Evolutionary conservation across 2,797 vertebrate genomes (phyloP).

Genomic region (Enteromius trimaculatus): DNA sequence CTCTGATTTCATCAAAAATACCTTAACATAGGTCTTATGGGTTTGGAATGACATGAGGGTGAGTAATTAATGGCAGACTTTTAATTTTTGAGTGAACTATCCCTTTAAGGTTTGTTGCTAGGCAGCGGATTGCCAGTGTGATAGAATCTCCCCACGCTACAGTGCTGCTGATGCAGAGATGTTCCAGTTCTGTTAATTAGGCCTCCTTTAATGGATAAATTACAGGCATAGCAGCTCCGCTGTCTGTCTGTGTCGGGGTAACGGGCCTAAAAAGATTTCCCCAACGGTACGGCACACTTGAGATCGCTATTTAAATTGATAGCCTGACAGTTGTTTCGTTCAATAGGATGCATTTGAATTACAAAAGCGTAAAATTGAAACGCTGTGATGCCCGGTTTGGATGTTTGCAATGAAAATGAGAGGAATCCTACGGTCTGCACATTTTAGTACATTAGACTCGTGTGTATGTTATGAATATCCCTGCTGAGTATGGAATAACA

Average conservation of each 20-base stretch:
- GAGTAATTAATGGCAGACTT: background rate
- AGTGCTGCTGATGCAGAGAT: slow-evolving; percentile 40
- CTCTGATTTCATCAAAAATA: no score
- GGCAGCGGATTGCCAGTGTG: slow-evolving; percentile 7
- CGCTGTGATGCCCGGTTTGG: background rate
- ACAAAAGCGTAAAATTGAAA: slow-evolving; percentile 6
- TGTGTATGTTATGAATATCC: slow-evolving; percentile 39
- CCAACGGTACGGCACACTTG: background rate
- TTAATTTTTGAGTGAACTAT: background rate
- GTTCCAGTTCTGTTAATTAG: slow-evolving; percentile 42
- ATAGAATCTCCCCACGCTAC: slow-evolving; percentile 10
- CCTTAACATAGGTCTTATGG: background rate
- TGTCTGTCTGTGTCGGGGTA: slow-evolving; percentile 28
- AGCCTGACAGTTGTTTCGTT: slow-evolving; percentile 13
- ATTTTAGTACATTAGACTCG: background rate
- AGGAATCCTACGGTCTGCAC: background rate
- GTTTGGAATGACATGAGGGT: background rate
- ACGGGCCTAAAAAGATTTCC: slow-evolving; percentile 37
- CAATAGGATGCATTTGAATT: slow-evolving; percentile 20
- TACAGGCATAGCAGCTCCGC: slow-evolving; percentile 14
- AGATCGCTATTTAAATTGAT: slow-evolving; percentile 30
- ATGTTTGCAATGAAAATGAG: slow-evolving; percentile 13
- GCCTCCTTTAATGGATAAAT: slow-evolving; percentile 42
- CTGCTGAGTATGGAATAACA: slow-evolving; percentile 27
- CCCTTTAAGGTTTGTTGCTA: slow-evolving; percentile 28